phyloP scores from a whole-genome alignment of 1,140 invertebrate species.

The Calosoma granatense region DNA sequence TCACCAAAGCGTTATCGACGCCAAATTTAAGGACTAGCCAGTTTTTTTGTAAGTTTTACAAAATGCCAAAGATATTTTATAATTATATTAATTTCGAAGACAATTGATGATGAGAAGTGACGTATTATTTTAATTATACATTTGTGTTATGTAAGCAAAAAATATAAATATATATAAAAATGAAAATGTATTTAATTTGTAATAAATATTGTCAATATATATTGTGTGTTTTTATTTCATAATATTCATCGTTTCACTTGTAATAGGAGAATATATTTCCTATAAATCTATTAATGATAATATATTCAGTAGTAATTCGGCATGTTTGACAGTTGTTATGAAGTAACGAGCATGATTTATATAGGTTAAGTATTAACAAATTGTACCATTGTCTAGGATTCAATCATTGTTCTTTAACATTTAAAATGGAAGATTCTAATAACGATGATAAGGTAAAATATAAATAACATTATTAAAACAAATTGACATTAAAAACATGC shows the following conservation, averaged over 20 bases:
- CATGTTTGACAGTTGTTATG: no score
- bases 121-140: conserved; percentile 10
- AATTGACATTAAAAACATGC: no score
- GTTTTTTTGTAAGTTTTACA: conserved; percentile 11
- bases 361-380: no score
- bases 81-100: conserved; percentile 9
- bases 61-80: conserved; percentile 12
- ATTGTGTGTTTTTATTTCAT: neutral
- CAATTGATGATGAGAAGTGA: conserved; percentile 1
- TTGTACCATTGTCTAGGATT: no score
- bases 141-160: neutral
- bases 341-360: no score
- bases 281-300: neutral
- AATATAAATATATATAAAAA: neutral
- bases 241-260: no score
- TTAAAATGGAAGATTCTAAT: no score
- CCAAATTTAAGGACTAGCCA: conserved; percentile 9
- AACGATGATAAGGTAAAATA: no score
- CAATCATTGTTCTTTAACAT: no score
- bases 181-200: conserved; percentile 7
- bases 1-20: conserved; percentile 6
- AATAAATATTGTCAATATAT: conserved; percentile 7
- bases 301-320: neutral
- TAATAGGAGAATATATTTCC: no score
- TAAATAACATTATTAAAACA: no score